A percentile compares a stretch with the other conserved stretches of the same genome.
phyloP scores from a whole-genome alignment of 2,797 vertebrate species.

The Chloroceryle amazona region DNA sequence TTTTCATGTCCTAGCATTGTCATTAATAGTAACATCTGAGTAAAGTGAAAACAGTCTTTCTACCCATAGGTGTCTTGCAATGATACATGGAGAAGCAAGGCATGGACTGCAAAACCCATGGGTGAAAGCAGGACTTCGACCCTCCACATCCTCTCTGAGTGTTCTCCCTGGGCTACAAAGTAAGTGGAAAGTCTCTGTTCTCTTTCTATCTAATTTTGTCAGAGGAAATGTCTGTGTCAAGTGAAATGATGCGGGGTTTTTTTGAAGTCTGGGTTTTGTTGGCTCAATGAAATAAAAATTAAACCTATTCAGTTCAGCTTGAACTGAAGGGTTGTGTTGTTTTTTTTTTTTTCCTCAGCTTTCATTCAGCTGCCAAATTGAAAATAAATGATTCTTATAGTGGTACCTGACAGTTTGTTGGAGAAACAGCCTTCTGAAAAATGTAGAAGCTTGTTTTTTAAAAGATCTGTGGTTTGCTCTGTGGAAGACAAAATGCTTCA shows the following conservation, averaged over 20 bases:
- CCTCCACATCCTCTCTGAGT: not conserved
- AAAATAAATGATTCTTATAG: not conserved
- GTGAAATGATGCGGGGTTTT: not conserved
- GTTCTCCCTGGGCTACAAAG: not conserved
- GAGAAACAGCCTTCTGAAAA: constrained; percentile 33
- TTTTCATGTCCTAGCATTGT: not conserved
- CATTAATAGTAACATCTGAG: not conserved
- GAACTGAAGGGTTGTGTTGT: not conserved
- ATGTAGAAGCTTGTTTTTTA: not conserved
- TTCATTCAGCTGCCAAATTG: constrained; percentile 10
- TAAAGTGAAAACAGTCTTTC: not conserved
- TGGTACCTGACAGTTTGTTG: constrained; percentile 4
- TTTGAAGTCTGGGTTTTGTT: not conserved
- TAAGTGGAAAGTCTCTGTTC: not conserved
- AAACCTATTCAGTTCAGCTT: not conserved
- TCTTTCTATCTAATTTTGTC: not conserved
- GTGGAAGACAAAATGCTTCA: not conserved
- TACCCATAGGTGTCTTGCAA: not conserved
- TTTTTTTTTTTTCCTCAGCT: not conserved
- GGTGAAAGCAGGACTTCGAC: not conserved
- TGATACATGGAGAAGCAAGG: not conserved
- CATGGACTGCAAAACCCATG: not conserved
- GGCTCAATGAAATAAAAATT: not conserved
- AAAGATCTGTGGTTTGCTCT: not conserved
- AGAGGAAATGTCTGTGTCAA: not conserved